A percentile compares a stretch with the other conserved stretches of the same genome.
Conservation (phyloP, 2,113 vertebrate genomes). For the Apodemus sylvaticus region DNA sequence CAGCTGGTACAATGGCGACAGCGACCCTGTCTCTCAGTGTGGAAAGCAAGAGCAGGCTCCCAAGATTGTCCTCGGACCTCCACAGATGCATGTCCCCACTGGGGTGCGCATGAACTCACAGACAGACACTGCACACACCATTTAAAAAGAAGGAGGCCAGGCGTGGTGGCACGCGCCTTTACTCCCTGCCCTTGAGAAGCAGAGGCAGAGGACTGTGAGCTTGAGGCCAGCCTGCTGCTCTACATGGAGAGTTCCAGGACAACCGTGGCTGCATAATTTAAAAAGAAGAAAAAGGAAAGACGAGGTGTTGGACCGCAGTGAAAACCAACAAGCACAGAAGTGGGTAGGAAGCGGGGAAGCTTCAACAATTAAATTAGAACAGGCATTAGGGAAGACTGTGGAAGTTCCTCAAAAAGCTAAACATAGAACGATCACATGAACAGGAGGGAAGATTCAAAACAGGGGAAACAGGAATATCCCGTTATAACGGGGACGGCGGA, state of each 20-base stretch:
- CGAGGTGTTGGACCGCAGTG: neutral
- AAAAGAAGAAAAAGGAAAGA: neutral
- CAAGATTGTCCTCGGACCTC: too few relatives aligned
- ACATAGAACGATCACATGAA: neutral
- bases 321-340: neutral
- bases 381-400: neutral
- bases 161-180: neutral
- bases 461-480: neutral
- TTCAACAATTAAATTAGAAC: neutral
- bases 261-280: neutral
- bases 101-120: neutral
- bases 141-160: neutral
- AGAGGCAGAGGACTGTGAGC: neutral
- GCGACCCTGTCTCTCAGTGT: neutral
- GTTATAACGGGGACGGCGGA: too few relatives aligned
- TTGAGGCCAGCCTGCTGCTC: neutral
- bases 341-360: neutral
- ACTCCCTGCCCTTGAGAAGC: neutral
- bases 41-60: neutral
- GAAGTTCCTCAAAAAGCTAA: neutral
- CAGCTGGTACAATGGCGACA: neutral
- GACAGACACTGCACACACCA: neutral
- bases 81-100: neutral
- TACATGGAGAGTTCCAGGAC: neutral
- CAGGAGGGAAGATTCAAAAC: neutral